Percentiles rank a stretch among this genome's conserved stretches.
These are phyloP conservation scores for Hylomyscus alleni DNA, from an alignment of 2,797 vertebrate genomes.

Conservation along the genomic window DNA sequence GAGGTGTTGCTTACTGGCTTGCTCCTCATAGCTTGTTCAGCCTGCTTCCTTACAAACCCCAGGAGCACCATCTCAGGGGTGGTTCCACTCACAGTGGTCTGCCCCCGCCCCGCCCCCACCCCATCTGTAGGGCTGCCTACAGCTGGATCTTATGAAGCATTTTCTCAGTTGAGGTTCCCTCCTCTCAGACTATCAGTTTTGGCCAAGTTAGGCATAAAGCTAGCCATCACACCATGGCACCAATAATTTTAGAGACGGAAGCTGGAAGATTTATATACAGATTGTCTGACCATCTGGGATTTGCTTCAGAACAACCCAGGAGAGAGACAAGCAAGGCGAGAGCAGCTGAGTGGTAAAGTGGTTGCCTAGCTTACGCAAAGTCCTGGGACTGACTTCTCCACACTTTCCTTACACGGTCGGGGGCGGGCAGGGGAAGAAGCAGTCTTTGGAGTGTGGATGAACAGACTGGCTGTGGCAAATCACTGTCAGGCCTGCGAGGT, in stretches of 20 bases:
- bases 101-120: neutral
- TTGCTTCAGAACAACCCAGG: conserved; percentile 12
- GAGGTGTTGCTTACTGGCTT: neutral
- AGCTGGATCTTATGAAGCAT: neutral
- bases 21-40: neutral
- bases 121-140: neutral
- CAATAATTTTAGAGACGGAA: neutral
- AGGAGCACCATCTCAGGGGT: neutral
- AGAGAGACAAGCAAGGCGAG: neutral
- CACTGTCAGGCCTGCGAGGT: neutral
- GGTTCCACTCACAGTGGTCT: neutral
- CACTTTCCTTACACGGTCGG: neutral
- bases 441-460: neutral
- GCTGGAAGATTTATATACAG: neutral
- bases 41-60: neutral
- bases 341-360: neutral
- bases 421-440: too few relatives aligned
- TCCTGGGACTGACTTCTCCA: neutral
- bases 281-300: neutral
- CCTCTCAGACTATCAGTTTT: neutral
- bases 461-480: neutral
- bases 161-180: neutral
- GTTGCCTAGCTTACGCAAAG: too few relatives aligned
- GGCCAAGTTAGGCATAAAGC: neutral
- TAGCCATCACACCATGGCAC: neutral